These are phyloP conservation scores for Caenorhabditis sinica DNA, from an alignment of 2,888 invertebrate genomes.

Conservation along the genomic window DNA sequence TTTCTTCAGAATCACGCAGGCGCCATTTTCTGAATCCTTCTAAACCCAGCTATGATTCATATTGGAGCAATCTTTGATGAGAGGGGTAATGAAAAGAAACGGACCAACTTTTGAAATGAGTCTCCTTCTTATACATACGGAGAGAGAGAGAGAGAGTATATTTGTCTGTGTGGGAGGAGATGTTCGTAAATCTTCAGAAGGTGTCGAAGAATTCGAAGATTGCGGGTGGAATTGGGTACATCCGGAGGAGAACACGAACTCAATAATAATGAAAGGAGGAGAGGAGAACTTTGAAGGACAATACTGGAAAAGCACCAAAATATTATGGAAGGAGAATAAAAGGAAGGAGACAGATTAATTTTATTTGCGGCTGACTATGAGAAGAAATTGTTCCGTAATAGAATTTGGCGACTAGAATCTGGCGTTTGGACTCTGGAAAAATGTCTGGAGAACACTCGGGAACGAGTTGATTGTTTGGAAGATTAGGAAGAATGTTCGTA, in stretches of 20 bases:
- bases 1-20: conserved; percentile 17
- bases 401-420: not conserved
- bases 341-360: not conserved
- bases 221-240: not conserved
- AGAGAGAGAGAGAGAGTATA: too few relatives aligned
- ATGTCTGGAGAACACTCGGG: not conserved
- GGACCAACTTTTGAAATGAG: conserved; percentile 3
- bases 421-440: not conserved
- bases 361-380: not conserved
- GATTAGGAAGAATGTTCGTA: too few relatives aligned
- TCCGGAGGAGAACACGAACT: not conserved
- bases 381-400: not conserved
- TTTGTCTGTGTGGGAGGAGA: conserved; percentile 18
- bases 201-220: not conserved
- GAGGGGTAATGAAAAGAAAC: not conserved
- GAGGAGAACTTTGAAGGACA: not conserved
- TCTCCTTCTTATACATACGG: not conserved
- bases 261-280: not conserved
- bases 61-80: conserved; percentile 3
- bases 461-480: too few relatives aligned
- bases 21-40: not conserved
- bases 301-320: not conserved
- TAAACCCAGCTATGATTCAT: not conserved
- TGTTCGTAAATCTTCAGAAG: not conserved
- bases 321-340: not conserved